Evolutionary conservation across 2,113 vertebrate genomes (phyloP).

Genomic region (Carollia perspicillata): DNA sequence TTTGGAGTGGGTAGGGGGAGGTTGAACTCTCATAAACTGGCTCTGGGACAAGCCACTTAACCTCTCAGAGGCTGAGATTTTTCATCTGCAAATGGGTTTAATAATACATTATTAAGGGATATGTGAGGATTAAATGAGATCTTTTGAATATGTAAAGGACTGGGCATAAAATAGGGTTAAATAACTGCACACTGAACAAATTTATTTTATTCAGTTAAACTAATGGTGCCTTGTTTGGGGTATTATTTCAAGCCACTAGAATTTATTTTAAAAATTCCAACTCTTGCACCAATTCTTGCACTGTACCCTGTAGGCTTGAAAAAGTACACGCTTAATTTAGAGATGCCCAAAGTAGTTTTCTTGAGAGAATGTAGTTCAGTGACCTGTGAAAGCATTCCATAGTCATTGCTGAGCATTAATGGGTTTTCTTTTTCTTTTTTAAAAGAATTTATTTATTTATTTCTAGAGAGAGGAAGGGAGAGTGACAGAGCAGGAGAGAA

Average conservation of each 20-base stretch:
- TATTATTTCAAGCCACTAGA: not conserved
- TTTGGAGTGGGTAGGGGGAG: no score
- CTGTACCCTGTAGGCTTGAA: not conserved
- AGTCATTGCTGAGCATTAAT: not conserved
- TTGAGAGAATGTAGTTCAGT: not conserved
- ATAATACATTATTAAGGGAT: not conserved
- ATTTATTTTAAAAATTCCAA: not conserved
- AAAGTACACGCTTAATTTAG: not conserved
- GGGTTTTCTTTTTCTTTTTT: no score
- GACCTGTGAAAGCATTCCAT: not conserved
- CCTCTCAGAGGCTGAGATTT: not conserved
- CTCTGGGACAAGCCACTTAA: not conserved
- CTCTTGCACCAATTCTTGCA: not conserved
- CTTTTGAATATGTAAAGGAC: not conserved
- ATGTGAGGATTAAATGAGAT: not conserved
- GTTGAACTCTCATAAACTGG: not conserved
- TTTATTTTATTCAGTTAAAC: conserved; percentile 18
- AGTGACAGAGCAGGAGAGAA: no score
- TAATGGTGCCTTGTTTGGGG: not conserved
- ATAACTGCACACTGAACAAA: not conserved
- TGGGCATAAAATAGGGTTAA: not conserved
- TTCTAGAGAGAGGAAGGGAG: no score
- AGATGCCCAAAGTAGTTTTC: not conserved
- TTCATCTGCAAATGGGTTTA: not conserved
- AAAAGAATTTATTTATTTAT: no score